Percentiles rank a stretch among this genome's conserved stretches.
Evolutionary conservation across 1,140 invertebrate genomes (phyloP).

Genomic region (Cecropterus lyciades): DNA sequence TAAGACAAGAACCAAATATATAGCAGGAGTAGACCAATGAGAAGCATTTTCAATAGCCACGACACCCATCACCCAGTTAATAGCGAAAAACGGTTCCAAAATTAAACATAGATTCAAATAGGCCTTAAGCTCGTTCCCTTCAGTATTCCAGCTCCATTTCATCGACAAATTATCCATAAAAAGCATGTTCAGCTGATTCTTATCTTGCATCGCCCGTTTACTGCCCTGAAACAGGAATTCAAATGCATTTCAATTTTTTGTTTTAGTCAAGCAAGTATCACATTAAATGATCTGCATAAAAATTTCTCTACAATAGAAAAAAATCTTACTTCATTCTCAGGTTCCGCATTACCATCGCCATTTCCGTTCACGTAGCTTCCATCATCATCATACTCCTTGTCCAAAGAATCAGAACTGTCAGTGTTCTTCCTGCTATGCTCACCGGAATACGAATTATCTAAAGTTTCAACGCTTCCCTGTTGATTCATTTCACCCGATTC

Average conservation of each 20-base stretch:
- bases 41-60: conserved; percentile 88
- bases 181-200: conserved; percentile 61
- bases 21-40: conserved; percentile 86
- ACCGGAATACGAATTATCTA: conserved; percentile 67
- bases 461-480: conserved; percentile 63
- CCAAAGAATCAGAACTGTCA: conserved; percentile 71
- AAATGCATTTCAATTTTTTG: too few relatives aligned
- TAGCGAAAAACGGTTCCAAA: conserved; percentile 86
- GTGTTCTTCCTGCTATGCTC: conserved; percentile 70
- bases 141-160: conserved; percentile 76
- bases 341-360: conserved; percentile 51
- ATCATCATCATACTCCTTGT: conserved; percentile 71
- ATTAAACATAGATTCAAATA: conserved; percentile 85
- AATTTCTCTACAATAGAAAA: background rate
- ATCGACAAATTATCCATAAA: conserved; percentile 76
- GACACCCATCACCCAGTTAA: conserved; percentile 89
- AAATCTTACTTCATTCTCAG: conserved; percentile 58
- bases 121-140: conserved; percentile 76
- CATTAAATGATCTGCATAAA: too few relatives aligned
- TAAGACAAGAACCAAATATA: conserved; percentile 83
- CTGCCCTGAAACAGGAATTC: conserved; percentile 21
- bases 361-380: conserved; percentile 38
- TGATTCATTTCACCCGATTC: conserved; percentile 51
- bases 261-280: too few relatives aligned
- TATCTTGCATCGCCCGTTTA: conserved; percentile 51